Conservation (phyloP, 2,797 vertebrate species). For the Sebastes kiyomatsui region DNA sequence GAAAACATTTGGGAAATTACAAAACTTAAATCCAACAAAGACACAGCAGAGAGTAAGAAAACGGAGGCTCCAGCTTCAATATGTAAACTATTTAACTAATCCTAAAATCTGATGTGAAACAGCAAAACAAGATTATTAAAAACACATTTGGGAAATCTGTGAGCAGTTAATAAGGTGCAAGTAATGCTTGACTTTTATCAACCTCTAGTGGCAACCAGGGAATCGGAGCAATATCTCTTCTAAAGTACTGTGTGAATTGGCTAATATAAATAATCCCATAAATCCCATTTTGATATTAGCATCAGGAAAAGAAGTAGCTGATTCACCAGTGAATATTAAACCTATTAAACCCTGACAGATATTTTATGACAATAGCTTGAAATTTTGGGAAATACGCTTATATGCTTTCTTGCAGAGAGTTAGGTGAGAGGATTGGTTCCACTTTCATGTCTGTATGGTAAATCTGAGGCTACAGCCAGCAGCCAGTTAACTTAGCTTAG, state of each 20-base stretch:
- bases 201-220: background rate
- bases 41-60: background rate
- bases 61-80: background rate
- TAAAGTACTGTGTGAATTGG: background rate
- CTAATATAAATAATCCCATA: background rate
- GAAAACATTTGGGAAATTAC: background rate
- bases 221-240: background rate
- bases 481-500: no score
- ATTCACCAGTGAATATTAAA: background rate
- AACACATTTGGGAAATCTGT: background rate
- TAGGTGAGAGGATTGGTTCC: background rate
- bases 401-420: background rate
- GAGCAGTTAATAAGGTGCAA: background rate
- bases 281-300: slow-evolving; percentile 1
- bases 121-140: background rate
- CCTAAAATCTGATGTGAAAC: slow-evolving; percentile 4
- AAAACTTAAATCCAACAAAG: background rate
- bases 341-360: background rate
- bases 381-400: background rate
- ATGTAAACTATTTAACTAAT: background rate
- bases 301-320: background rate
- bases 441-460: background rate
- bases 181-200: slow-evolving; percentile 17
- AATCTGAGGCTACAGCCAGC: no score
- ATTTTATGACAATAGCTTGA: background rate